Evolutionary conservation across 2,888 invertebrate genomes (phyloP), one percentile per base, ranked within the genome.

Genomic region (Pseudococcus jackbeardsleyi): DNA sequence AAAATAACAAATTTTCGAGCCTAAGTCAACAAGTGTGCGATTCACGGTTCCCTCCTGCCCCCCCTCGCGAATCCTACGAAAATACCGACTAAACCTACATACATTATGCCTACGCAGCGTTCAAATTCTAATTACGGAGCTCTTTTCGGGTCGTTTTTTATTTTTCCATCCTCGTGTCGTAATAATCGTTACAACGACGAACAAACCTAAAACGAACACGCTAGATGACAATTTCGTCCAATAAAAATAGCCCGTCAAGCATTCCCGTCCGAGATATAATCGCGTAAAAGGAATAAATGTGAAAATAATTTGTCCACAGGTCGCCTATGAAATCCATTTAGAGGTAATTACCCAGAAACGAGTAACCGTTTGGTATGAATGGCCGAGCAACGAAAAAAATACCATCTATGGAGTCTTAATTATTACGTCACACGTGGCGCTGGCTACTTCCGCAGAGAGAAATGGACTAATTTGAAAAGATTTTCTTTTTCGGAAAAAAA

Each of bases 291-390:
- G 33, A 82, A 17, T 17, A 42, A 84, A 79, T 79, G 79, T 39
- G n/a, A 79, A 84, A 84, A 42, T 48, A 84, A 22, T 84, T 46
- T 84, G 19, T 84, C 48, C 46, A 22, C 84, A n/a, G 15, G 84
- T n/a, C 46, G 9, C 7, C 42, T 39, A 8, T 6, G 42, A 42
- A 79, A 79, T 84, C 42, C 64, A 22, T 64, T 64, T 9, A 64
- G 9, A 64, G 64, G 64, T 64, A 64, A 64, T 64, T 64, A 64
- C 64, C 64, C 64, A 11, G 64, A 64, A 64, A 64, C 11, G 8
- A 19, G 64, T 22, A 64, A 19, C 64, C 64, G 22, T 11, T 0
- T 15, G 15, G 12, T 59, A 59, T n/a, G n/a, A 59, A 59, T n/a
- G 59, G 42, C 42, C n/a, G n/a, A 6, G 1, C 11, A 64, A 6